Base-by-base conservation (phyloP, 2,113 vertebrate genomes). In the Anguilla japonica region DNA sequence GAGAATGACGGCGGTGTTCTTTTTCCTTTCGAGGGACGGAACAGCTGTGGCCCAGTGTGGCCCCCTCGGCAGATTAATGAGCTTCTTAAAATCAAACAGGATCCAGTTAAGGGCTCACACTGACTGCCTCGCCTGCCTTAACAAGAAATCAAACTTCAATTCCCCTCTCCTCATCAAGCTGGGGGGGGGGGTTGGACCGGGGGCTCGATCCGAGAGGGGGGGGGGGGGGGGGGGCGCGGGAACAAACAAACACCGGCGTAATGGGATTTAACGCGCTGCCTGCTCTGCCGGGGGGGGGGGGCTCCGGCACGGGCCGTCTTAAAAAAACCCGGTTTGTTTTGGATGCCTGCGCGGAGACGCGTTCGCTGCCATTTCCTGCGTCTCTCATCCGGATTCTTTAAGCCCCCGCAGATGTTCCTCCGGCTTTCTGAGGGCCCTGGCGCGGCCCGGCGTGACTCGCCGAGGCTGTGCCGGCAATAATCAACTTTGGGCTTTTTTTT, bases 391-490 rank as follows among this genome's bases (percentile, higher is more conserved):
- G 71, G 89, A 91, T 88, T 89, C 87, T 20, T 89, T 94, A 94
- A 94, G 94, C 93, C 92, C 89, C 91, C 91, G 92, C 93, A 95
- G 94, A 95, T 95, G 93, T 94, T 90, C 92, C 89, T 85, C 90
- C 90, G 91, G 93, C 93, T 34, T 94, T 94, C 94, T 94, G 93
- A 95, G 94, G 92, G 93, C 91, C 91, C 92, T 91, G 91, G 91
- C 91, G 91, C 91, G 91, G 93, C 93, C 93, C 91, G 92, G 93
- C 93, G 89, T 91, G 91, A 95, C 94, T 93, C 93, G 94, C 92
- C 91, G 92, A 93, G 94, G 92, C 92, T 90, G 91, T 91, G 90
- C 81, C 92, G 91, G 91, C 34, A 34, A 34, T 95, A 95, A 95
- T 95, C 94, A 93, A 95, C 93, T 95, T 93, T 95, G 91, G 92